Conservation (phyloP, 2,888 invertebrate species). For the Sipha maydis region DNA sequence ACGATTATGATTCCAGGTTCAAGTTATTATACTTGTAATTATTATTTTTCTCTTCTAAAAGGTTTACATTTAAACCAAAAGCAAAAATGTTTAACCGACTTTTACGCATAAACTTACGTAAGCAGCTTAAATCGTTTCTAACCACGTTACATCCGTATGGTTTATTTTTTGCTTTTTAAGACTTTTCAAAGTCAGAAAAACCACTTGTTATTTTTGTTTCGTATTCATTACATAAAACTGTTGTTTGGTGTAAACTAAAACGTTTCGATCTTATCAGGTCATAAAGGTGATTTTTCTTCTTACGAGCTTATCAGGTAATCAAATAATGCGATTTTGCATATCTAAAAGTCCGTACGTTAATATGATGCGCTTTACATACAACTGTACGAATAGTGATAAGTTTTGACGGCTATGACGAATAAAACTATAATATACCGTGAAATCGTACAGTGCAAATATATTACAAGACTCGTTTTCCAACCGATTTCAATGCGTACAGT, state of each 20-base stretch:
- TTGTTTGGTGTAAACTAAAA: neutral
- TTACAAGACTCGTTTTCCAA: too few relatives aligned
- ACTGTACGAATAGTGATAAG: too few relatives aligned
- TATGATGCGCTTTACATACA: too few relatives aligned
- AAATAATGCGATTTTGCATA: too few relatives aligned
- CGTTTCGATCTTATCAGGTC: neutral
- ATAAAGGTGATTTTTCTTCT: too few relatives aligned
- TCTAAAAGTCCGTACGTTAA: too few relatives aligned
- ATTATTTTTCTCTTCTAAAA: neutral
- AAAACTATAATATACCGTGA: too few relatives aligned
- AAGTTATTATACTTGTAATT: neutral
- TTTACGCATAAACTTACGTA: neutral
- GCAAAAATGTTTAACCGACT: neutral
- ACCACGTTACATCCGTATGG: neutral
- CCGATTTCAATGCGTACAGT: too few relatives aligned
- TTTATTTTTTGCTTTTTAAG: neutral
- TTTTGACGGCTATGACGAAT: too few relatives aligned
- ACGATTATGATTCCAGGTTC: neutral
- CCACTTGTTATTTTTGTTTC: neutral
- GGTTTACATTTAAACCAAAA: neutral
- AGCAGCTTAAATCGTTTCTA: constrained; percentile 9
- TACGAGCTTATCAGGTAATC: too few relatives aligned
- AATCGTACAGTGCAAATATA: too few relatives aligned
- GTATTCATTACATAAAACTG: too few relatives aligned
- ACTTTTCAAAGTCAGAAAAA: neutral